Evolutionary conservation across 2,113 vertebrate species (phyloP), one percentile per base, ranked within the genome.

Genomic region (Haliaeetus leucogaster): DNA sequence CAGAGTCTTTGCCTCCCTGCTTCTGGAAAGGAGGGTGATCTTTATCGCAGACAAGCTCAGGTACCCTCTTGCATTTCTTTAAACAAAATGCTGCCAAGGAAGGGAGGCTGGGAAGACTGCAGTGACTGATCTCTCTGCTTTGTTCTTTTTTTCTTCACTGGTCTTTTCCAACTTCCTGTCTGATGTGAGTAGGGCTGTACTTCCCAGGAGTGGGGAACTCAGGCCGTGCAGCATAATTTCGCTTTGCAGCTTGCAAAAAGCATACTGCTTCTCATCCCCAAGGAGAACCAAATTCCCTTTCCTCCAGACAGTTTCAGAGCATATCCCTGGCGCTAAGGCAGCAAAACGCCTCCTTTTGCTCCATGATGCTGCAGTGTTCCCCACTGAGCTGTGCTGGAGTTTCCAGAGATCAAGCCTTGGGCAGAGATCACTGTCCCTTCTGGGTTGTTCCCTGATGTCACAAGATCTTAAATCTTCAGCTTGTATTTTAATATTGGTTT

Each of bases 21-120:
- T 99, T 68, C 97, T 99, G 92, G 99, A 99, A 93, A 98, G 99
- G 83, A 98, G 99, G 93, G 99, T 99, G 96, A 99, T 99, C 97
- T 99, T 99, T 61, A 99, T 99, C 0, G 99, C 99, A 8, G 99
- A 99, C 96, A 99, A 99, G 86, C 99, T 99, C 96, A 99, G 99
- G 99, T 99, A 98, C 59, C 30, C 58, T 43, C 59, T 29, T 67
- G 30, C 32, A 10, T 91, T 78, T 53, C 61, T 26, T 68, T 58
- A 19, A 53, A 48, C 43, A 78, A 84, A 72, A 21, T 16, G 43
- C 30, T 78, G 43, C 56, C n/a, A 15, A 18, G 56, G 62, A 65
- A 84, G 59, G 78, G 43, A 50, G 58, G 42, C 56, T 48, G 71
- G 48, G 42, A 32, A 72, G 34, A 38, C 43, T 42, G 38, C 38